Percentiles rank a stretch among this genome's conserved stretches.
Conservation (phyloP, 2,888 invertebrate genomes). For the Cosmopolites sordidus region DNA sequence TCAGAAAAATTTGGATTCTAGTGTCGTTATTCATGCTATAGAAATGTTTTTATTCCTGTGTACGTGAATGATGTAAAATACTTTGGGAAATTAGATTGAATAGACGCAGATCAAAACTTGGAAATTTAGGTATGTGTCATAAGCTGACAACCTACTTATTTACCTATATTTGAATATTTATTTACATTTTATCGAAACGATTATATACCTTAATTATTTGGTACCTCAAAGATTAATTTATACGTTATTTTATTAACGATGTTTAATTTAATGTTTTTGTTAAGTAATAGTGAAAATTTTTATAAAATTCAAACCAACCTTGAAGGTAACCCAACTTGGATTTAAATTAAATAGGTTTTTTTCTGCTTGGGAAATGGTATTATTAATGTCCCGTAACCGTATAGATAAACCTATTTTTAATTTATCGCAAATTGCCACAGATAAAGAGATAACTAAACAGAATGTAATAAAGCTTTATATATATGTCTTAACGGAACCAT, state of each 20-base stretch:
- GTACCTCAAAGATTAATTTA: too few species aligned
- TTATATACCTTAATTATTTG: too few species aligned
- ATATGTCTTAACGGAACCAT: too few species aligned
- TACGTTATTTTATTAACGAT: too few species aligned
- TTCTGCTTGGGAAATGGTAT: conserved; percentile 15
- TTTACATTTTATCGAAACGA: conserved; percentile 13
- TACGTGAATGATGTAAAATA: conserved; percentile 10
- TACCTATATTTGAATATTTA: conserved; percentile 24
- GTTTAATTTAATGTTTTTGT: too few species aligned
- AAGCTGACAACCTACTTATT: conserved; percentile 27
- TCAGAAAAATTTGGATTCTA: conserved; percentile 6
- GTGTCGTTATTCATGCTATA: conserved; percentile 5
- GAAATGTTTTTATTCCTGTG: neutral
- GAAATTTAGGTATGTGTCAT: conserved; percentile 23
- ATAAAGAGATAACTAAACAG: too few species aligned
- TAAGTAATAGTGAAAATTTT: too few species aligned
- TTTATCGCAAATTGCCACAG: too few species aligned
- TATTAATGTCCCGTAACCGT: conserved; percentile 10
- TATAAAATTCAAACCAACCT: conserved; percentile 10
- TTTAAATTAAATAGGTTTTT: conserved; percentile 21
- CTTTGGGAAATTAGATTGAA: neutral
- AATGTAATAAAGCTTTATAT: too few species aligned
- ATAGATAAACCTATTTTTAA: too few species aligned
- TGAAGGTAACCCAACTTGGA: conserved; percentile 24
- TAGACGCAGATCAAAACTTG: conserved; percentile 2